Percentiles rank a stretch among this genome's conserved stretches.
phyloP scores from a whole-genome alignment of 1,140 invertebrate genomes.

The Melitaea cinxia region DNA sequence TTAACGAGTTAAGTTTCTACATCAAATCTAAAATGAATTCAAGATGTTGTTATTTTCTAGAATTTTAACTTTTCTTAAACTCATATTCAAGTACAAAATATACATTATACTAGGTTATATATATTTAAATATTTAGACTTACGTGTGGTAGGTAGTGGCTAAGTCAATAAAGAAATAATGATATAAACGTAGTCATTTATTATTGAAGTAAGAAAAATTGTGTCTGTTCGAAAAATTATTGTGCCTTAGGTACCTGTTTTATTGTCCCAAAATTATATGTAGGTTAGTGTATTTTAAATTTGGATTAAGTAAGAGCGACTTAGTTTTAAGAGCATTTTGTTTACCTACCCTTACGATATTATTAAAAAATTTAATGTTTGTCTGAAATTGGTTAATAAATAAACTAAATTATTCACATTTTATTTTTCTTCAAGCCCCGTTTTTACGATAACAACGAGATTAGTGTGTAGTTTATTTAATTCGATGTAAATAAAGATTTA shows the following conservation, averaged over 20 bases:
- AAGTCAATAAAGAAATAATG: no score
- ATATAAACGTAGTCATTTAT: no score
- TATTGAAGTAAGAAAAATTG: no score
- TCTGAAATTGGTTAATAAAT: conserved; percentile 5
- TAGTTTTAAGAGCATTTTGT: background rate
- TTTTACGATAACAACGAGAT: background rate
- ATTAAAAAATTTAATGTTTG: background rate
- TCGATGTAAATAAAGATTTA: no score
- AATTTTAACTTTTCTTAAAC: no score
- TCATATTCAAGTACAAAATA: no score
- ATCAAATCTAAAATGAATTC: no score
- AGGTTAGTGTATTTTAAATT: background rate
- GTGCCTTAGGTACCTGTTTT: background rate
- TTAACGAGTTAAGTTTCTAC: no score
- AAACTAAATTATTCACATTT: background rate
- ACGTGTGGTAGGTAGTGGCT: no score
- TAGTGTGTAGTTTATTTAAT: background rate
- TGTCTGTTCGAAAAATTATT: background rate
- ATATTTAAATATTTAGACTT: no score
- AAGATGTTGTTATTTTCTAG: no score
- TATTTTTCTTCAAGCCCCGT: conserved; percentile 1
- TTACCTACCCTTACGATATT: background rate
- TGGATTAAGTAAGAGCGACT: background rate
- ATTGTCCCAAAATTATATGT: background rate
- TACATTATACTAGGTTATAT: no score